Evolutionary conservation across 92 coral and sea anemone genomes (phyloP).

Genomic region (Hydrozoanthus gracilis): DNA sequence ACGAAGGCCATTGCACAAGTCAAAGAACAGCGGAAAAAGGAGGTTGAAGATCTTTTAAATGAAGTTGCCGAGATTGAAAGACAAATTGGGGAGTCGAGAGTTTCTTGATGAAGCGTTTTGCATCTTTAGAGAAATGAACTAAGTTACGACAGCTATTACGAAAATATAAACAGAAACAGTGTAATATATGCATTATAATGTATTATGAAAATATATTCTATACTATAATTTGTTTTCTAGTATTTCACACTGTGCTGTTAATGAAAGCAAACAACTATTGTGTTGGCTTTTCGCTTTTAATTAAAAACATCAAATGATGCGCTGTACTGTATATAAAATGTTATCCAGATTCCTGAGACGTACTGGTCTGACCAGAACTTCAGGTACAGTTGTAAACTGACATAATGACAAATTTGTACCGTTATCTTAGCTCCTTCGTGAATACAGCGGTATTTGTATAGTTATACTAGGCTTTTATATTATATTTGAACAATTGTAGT

Average conservation of each 20-base stretch:
- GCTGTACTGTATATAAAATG: too few relatives aligned
- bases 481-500: too few relatives aligned
- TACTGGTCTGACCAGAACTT: too few relatives aligned
- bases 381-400: too few relatives aligned
- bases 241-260: not conserved
- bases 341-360: too few relatives aligned
- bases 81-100: conserved; percentile 30
- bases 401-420: too few relatives aligned
- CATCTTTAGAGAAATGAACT: not conserved
- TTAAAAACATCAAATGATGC: not conserved
- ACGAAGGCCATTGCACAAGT: conserved; percentile 26
- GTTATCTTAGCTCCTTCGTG: too few relatives aligned
- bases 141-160: not conserved
- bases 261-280: too few relatives aligned
- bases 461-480: too few relatives aligned
- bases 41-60: conserved; percentile 31
- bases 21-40: conserved; percentile 21
- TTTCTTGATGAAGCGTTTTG: not conserved
- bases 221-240: not conserved
- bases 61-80: conserved; percentile 32
- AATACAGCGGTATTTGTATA: too few relatives aligned
- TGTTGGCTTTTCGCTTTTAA: too few relatives aligned
- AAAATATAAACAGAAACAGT: not conserved
- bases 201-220: not conserved
- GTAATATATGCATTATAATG: not conserved